A percentile compares a stretch with the other conserved stretches of the same genome.
phyloP scores from a whole-genome alignment of 2,113 vertebrate genomes.

The Dromaius novaehollandiae region DNA sequence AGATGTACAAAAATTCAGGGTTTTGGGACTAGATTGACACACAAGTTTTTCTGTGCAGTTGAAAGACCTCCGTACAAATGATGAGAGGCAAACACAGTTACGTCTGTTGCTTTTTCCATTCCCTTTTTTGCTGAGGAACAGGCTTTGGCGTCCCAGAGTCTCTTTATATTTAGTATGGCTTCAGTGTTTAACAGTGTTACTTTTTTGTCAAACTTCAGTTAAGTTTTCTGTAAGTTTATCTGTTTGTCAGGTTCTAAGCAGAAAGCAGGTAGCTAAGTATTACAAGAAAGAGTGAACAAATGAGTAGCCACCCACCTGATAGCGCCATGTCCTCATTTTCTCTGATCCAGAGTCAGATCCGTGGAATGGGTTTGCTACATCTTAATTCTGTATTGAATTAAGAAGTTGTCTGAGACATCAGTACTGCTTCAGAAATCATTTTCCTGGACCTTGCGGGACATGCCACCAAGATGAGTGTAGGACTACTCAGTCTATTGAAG shows the following conservation, averaged over 20 bases:
- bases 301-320: background rate
- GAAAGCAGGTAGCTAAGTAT: background rate
- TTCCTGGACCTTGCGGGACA: background rate
- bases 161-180: background rate
- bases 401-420: constrained; percentile 38
- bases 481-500: background rate
- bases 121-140: background rate
- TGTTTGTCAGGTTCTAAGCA: background rate
- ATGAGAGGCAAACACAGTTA: rapidly evolving
- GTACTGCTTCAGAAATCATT: constrained; percentile 23
- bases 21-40: background rate
- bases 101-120: background rate
- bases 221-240: background rate
- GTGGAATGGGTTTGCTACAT: background rate
- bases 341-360: background rate
- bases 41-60: background rate
- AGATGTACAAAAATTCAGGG: background rate
- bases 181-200: background rate
- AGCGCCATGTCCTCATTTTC: background rate
- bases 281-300: background rate
- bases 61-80: background rate
- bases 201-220: background rate
- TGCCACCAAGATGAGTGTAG: background rate
- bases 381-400: background rate
- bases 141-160: background rate